phyloP scores from a whole-genome alignment of 2,888 invertebrate genomes.

The Synergus gifuensis region DNA sequence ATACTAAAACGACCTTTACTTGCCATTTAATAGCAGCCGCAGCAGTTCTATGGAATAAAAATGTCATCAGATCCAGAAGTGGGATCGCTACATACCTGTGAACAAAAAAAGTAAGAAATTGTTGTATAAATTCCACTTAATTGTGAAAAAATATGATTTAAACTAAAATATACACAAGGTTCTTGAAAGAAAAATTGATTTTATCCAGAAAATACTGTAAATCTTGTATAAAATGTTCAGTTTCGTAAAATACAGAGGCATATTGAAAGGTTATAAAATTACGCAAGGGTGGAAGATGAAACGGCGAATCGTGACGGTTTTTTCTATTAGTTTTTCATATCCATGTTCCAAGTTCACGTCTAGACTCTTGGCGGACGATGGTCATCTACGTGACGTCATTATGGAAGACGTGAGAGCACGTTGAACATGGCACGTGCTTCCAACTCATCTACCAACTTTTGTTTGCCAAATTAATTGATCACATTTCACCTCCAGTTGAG shows the following conservation, averaged over 20 bases:
- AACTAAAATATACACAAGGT: neutral
- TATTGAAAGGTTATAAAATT: conserved; percentile 35
- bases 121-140: neutral
- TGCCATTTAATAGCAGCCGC: conserved; percentile 27
- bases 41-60: conserved; percentile 8
- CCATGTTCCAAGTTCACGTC: conserved; percentile 29
- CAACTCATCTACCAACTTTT: conserved; percentile 23
- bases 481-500: neutral
- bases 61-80: conserved; percentile 27
- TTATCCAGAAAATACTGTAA: neutral
- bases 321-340: conserved; percentile 3
- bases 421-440: conserved; percentile 14
- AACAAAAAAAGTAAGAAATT: conserved; percentile 15
- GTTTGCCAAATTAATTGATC: conserved; percentile 21
- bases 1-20: conserved; percentile 31
- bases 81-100: conserved; percentile 19
- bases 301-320: conserved; percentile 14
- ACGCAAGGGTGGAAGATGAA: conserved; percentile 16
- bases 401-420: conserved; percentile 36
- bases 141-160: neutral
- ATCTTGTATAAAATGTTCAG: neutral
- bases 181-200: neutral
- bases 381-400: conserved; percentile 40
- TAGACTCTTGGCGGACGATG: conserved; percentile 36
- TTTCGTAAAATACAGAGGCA: conserved; percentile 12